phyloP scores from a whole-genome alignment of 2,888 invertebrate species.

The Polydesmus complanatus region DNA sequence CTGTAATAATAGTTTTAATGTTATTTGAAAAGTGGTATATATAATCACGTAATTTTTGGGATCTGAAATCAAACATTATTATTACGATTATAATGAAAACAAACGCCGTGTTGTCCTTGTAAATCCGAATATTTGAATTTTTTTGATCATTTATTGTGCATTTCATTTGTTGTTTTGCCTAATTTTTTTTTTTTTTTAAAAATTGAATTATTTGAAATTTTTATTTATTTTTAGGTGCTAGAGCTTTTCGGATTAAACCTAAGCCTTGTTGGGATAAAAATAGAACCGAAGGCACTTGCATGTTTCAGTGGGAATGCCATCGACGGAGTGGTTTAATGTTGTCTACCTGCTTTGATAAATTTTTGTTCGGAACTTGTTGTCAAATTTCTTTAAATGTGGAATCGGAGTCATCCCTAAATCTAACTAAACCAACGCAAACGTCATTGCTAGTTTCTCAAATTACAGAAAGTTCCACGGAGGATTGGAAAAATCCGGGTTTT shows the following conservation, averaged over 20 bases:
- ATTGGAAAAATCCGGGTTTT: not conserved
- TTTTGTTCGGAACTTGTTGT: conserved; percentile 83
- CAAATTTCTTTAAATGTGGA: conserved; percentile 41
- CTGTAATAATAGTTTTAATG: no score
- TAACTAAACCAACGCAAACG: not conserved
- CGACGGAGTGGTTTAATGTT: conserved; percentile 67
- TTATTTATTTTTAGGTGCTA: not conserved
- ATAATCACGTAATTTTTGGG: no score
- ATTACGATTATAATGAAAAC: no score
- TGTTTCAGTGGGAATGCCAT: conserved; percentile 83
- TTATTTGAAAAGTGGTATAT: no score
- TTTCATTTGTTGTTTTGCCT: not conserved
- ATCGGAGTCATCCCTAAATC: not conserved
- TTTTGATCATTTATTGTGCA: no score
- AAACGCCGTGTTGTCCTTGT: no score
- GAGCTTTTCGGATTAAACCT: conserved; percentile 13
- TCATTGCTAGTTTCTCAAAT: not conserved
- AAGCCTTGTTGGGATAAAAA: conserved; percentile 6
- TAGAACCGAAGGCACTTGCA: conserved; percentile 55
- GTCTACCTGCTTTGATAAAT: conserved; percentile 82
- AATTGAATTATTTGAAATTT: not conserved
- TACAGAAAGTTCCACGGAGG: not conserved
- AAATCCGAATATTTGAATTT: no score
- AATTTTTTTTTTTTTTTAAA: not conserved
- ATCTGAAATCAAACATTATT: no score